phyloP scores from a whole-genome alignment of 1,140 invertebrate species.

The Colletes gigas region DNA sequence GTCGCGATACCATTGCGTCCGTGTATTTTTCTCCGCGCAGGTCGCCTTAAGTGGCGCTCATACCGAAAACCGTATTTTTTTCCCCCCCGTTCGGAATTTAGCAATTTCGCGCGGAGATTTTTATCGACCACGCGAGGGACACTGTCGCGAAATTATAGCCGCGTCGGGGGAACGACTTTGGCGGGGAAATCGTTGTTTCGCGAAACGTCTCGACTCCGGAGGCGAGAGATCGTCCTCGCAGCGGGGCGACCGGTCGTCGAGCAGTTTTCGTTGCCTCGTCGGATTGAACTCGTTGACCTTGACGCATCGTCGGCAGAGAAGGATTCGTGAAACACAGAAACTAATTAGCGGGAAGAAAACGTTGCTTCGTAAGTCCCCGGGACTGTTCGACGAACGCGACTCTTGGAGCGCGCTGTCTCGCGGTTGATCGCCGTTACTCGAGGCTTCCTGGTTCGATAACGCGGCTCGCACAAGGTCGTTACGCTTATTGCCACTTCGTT shows the following conservation, averaged over 20 bases:
- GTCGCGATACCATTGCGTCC: background rate
- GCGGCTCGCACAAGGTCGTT: conserved; percentile 36
- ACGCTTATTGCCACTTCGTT: conserved; percentile 50
- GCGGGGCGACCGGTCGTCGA: too few species aligned
- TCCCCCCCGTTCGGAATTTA: too few species aligned
- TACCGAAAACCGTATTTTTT: background rate
- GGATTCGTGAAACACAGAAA: background rate
- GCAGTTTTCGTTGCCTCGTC: too few species aligned
- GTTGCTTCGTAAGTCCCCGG: too few species aligned
- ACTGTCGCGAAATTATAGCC: background rate
- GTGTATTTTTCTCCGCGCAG: conserved; percentile 24
- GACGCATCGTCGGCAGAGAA: too few species aligned
- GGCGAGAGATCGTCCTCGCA: too few species aligned
- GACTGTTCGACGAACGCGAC: background rate
- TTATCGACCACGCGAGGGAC: too few species aligned
- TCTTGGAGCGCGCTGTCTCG: background rate
- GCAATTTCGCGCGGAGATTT: too few species aligned
- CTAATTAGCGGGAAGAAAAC: background rate
- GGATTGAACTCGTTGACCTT: too few species aligned
- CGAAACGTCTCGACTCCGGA: too few species aligned
- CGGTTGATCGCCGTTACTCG: conserved; percentile 13
- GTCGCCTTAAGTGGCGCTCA: conserved; percentile 36
- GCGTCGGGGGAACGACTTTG: background rate
- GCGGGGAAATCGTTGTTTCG: too few species aligned
- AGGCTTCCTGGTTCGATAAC: conserved; percentile 51